phyloP scores from a whole-genome alignment of 1,140 invertebrate species.

The Drosophila athabasca region DNA sequence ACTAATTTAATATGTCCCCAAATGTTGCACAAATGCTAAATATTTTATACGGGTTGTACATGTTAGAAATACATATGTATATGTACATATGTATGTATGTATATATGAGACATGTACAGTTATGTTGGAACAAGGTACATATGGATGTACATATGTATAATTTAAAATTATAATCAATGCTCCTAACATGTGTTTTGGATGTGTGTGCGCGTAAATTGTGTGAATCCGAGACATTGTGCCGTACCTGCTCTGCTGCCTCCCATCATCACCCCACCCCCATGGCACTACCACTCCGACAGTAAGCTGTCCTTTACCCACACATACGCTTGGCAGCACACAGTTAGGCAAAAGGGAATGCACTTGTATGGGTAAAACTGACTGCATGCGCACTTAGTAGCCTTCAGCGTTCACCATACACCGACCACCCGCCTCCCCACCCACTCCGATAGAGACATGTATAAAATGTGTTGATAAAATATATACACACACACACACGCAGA shows the following conservation, averaged over 20 bases:
- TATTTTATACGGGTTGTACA: constrained; percentile 60
- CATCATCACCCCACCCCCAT: background rate
- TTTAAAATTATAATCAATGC: constrained; percentile 82
- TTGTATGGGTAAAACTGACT: constrained; percentile 62
- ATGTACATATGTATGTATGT: constrained; percentile 31
- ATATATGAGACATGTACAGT: constrained; percentile 51
- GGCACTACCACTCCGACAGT: constrained; percentile 4
- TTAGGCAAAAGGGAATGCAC: constrained; percentile 60
- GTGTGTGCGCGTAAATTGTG: constrained; percentile 70
- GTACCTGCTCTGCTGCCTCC: constrained; percentile 52
- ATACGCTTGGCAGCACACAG: constrained; percentile 26
- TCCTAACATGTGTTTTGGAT: constrained; percentile 36
- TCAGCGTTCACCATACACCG: constrained; percentile 38
- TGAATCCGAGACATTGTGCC: constrained; percentile 72
- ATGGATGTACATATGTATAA: constrained; percentile 55
- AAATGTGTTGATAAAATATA: constrained; percentile 62
- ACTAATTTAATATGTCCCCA: constrained; percentile 69
- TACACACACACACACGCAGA: constrained; percentile 19
- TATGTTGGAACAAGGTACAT: constrained; percentile 21
- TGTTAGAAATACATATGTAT: constrained; percentile 26
- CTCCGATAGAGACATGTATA: constrained; percentile 59
- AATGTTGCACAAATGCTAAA: constrained; percentile 70
- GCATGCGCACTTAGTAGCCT: constrained; percentile 81
- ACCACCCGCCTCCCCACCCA: constrained; percentile 6
- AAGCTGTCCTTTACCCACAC: constrained; percentile 65